Evolutionary conservation across 2,113 vertebrate genomes (phyloP), one percentile per base, ranked within the genome.

Genomic region (Patagioenas fasciata): DNA sequence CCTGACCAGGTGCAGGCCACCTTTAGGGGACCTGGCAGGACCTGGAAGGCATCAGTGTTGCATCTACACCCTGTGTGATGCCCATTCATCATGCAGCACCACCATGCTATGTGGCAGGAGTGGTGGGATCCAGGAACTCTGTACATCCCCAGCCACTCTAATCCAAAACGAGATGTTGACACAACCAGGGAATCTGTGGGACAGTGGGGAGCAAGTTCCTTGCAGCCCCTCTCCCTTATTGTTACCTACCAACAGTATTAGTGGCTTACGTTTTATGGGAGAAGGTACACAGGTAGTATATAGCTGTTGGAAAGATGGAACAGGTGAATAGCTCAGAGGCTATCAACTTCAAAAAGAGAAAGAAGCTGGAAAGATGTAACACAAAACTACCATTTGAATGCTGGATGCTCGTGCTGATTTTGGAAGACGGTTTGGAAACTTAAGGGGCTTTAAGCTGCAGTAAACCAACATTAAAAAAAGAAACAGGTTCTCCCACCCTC

Each of bases 71-170:
- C 21, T 14, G 10, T 31, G 13, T 11, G 5, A 50, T 6, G 6
- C 48, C 38, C 38, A 23, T 38, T 24, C 1, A 1, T 26, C 0
- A 2, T 51, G 26, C 2, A 4, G 47, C 64, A 42, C 9, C 19
- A 12, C 15, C 13, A 32, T 7, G 14, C 19, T 8, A 8, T 5
- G 0, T 15, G 8, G 7, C 67, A 77, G 4, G 4, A 56, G 17
- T 0, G 0, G 3, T 10, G 15, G 13, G 5, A 2, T 47, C 21
- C 65, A 17, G 48, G 15, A 31, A 15, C 65, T 78, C 11, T 0
- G 24, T 21, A 8, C 34, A 4, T 7, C n/a, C 60, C 11, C 5
- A 18, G 72, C 14, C 8, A 0, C 40, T 73, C 24, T 19, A 3
- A 26, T 29, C 25, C 9, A 14, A 31, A 25, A 0, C 31, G 36